Conservation (phyloP, 2,888 invertebrate species). For the Zygogramma bicolorata region DNA sequence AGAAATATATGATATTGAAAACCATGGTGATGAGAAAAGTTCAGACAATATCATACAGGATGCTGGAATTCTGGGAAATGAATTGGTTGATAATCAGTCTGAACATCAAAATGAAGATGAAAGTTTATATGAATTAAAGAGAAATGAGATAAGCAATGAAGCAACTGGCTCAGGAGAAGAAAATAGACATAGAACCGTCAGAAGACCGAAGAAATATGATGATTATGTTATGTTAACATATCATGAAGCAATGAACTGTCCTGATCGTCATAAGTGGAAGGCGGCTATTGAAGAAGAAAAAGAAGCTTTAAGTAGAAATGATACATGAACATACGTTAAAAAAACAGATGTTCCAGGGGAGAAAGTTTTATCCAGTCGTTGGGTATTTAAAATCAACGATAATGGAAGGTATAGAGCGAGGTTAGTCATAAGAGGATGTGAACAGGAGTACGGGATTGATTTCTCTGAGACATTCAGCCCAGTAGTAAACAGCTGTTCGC, state of each 20-base stretch:
- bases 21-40: neutral
- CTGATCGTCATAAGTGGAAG: constrained; percentile 39
- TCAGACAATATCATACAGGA: neutral
- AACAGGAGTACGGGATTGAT: too few relatives aligned
- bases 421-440: too few relatives aligned
- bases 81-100: neutral
- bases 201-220: neutral
- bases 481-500: too few relatives aligned
- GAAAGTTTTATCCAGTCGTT: too few relatives aligned
- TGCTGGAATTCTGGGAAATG: neutral
- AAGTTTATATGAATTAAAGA: neutral
- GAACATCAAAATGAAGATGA: neutral
- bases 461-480: too few relatives aligned
- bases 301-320: constrained; percentile 42
- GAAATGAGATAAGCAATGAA: neutral
- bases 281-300: constrained; percentile 46
- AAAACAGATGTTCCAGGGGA: too few relatives aligned
- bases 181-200: neutral
- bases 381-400: too few relatives aligned
- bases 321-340: too few relatives aligned
- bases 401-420: too few relatives aligned
- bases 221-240: constrained; percentile 29
- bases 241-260: constrained; percentile 38
- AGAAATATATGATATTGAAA: neutral
- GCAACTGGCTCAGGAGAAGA: neutral